A percentile compares a stretch with the other conserved stretches of the same genome.
Evolutionary conservation across 2,888 invertebrate species (phyloP).

Genomic region (Arctia plantaginis): DNA sequence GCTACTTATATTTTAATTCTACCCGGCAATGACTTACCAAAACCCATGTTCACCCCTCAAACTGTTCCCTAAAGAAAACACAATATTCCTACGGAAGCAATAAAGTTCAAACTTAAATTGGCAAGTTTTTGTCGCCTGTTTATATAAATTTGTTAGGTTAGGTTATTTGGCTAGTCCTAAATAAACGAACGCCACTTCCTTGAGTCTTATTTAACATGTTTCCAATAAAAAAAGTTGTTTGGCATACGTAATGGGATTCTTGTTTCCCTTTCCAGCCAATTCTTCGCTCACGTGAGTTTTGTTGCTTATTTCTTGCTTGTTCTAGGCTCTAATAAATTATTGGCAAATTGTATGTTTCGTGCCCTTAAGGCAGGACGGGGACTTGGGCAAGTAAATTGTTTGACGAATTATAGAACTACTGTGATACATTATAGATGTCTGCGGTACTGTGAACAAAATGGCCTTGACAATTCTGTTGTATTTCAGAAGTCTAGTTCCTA

Average conservation of each 20-base stretch:
- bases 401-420: neutral
- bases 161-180: conserved; percentile 67
- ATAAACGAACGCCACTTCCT: conserved; percentile 65
- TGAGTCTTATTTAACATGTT: conserved; percentile 70
- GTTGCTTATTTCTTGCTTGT: conserved; percentile 43
- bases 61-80: neutral
- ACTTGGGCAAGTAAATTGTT: conserved; percentile 9
- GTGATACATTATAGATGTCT: neutral
- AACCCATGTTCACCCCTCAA: conserved; percentile 14
- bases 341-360: conserved; percentile 15
- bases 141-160: conserved; percentile 35
- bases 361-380: conserved; percentile 10
- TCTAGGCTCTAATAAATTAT: conserved; percentile 28
- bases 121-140: conserved; percentile 17
- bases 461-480: neutral
- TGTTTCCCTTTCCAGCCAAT: conserved; percentile 60
- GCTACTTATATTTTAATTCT: conserved; percentile 64
- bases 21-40: conserved; percentile 49
- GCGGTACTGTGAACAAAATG: neutral
- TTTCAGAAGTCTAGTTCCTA: neutral
- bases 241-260: conserved; percentile 69
- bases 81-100: neutral
- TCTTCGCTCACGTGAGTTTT: conserved; percentile 33
- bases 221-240: conserved; percentile 73
- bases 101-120: conserved; percentile 8